Base-by-base conservation (phyloP, 1,140 invertebrate genomes). In the Antheraea mylitta region DNA sequence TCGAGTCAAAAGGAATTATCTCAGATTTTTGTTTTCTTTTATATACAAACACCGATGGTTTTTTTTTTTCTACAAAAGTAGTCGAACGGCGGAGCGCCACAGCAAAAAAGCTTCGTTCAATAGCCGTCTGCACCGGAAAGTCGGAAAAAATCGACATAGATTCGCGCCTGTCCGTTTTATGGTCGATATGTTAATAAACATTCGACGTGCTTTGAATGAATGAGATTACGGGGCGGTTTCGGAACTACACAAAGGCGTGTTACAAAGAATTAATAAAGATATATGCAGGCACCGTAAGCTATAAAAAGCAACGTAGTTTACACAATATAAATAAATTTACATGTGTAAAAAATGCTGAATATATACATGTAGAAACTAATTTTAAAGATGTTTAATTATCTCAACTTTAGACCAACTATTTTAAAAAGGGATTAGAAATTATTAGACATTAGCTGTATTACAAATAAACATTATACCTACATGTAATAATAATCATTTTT, bases 131-230 rank as follows among this genome's bases (percentile, higher is more conserved):
- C 75, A 76, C 69, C 71, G 75, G 74, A 76, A 77, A 75, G 63
- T 70, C 66, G 71, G 75, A 81, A 86, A 87, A 87, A 86, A 85
- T 82, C 77, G 78, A 77, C 76, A 73, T 53, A 70, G 76, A 71
- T 74, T 80, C 73, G 68, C 75, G 71, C 73, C 70, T 72, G 69
- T 67, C 79, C 76, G 82, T 79, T 87, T 85, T 84, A 88, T 85
- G 80, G 81, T 78, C 77, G 81, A 84, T 88, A 90, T 87, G 83
- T 90, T 88, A 90, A 87, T 90, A 85, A 87, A 90, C 78, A 77
- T 74, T 71, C 69, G 71, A 79, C 75, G 73, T 75, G 80, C 73
- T 69, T 66, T 74, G 75, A 77, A 78, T 76, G 64, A 67, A 73
- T 76, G 74, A 75, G 72, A 77, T 76, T 75, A 74, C 75, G 16